Evolutionary conservation across 1,140 invertebrate species (phyloP), one percentile per base, ranked within the genome.

Genomic region (Luehdorfia chinensis): DNA sequence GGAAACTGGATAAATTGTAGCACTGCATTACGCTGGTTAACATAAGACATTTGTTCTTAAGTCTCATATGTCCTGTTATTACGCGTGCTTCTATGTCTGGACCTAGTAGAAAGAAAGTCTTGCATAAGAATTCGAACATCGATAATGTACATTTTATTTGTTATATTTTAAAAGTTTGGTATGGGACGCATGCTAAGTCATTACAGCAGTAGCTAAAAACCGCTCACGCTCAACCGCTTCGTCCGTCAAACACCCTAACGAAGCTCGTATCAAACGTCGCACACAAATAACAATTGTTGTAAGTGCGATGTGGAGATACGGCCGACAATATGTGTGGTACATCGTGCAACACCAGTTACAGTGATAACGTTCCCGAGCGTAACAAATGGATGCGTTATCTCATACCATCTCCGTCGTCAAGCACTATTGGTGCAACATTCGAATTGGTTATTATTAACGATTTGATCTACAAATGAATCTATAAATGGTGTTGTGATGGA

Each of bases 221-320:
- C n/a, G n/a, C n/a, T n/a, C n/a, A n/a, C n/a, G n/a, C n/a, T n/a
- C n/a, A 36, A 13, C 34, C 19, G 11, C 18, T 21, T 9, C 34
- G 18, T 37, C n/a, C 9, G 18, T 2, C n/a, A n/a, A n/a, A n/a
- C n/a, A n/a, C n/a, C n/a, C n/a, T 1, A 6, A 5, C 32, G 9
- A 19, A 37, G 4, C 18, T 13, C 7, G 21, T 7, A 11, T 16
- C 16, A 11, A 7, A 16, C 33, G 33, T 34, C 33, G 9, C 34
- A 23, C 34, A 37, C 34, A 37, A 37, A 37, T 23, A 37, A 21
- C 33, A 34, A 34, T 34, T 34, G 33, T 21, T 37, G 34, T 37
- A 37, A 37, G 11, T 23, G 18, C 18, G 34, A 37, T 37, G 34
- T 8, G 16, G 18, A 37, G 34, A 37, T 37, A 37, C 11, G 5